These are phyloP conservation scores for Pseudomyrmex sp. DNA, from an alignment of 1,140 invertebrate species.

Conservation along the genomic window DNA sequence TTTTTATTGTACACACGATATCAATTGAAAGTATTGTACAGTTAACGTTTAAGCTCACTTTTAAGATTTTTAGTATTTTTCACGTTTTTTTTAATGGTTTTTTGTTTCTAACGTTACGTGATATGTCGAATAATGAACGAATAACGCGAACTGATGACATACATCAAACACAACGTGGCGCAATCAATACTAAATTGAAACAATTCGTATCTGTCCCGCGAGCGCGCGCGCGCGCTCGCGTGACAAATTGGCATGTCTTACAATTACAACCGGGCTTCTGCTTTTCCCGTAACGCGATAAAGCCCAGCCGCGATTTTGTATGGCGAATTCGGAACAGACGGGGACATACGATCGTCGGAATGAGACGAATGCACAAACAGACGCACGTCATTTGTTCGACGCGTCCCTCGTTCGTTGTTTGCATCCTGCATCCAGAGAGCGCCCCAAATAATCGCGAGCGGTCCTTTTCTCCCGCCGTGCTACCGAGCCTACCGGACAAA, in stretches of 20 bases:
- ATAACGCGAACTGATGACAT: no score
- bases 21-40: no score
- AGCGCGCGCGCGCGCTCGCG: background rate
- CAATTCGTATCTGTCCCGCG: background rate
- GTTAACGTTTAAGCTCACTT: no score
- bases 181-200: background rate
- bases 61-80: background rate
- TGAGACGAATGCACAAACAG: slow-evolving; percentile 71
- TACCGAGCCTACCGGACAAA: slow-evolving; percentile 78
- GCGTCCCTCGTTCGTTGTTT: slow-evolving; percentile 72
- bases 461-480: slow-evolving; percentile 73
- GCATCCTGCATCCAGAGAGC: slow-evolving; percentile 73
- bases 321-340: slow-evolving; percentile 35
- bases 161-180: no score
- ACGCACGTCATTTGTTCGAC: slow-evolving; percentile 77
- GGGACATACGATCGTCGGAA: slow-evolving; percentile 66
- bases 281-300: slow-evolving; percentile 1
- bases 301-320: slow-evolving; percentile 46
- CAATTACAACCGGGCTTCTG: slow-evolving; percentile 15
- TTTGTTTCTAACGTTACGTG: no score
- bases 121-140: no score
- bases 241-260: slow-evolving; percentile 40
- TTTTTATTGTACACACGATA: background rate
- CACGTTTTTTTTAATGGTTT: background rate
- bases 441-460: slow-evolving; percentile 78